Evolutionary conservation across 1,140 invertebrate genomes (phyloP), one percentile per base, ranked within the genome.

Genomic region (Bombus pyrosoma): DNA sequence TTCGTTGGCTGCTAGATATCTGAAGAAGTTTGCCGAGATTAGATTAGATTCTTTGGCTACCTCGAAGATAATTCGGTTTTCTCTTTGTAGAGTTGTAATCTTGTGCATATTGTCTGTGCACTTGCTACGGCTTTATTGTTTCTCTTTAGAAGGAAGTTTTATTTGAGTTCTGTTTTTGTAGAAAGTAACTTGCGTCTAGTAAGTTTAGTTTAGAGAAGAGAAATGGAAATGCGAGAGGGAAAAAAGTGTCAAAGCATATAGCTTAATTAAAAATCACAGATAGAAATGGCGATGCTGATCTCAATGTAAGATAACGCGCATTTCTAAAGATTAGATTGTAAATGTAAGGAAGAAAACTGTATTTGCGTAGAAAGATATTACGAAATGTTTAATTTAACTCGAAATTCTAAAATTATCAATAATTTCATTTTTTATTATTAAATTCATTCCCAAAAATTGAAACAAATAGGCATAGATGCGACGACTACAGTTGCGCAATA

Each of bases 1-100:
- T 69, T 69, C 34, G 81, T 28, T 32, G 37, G 59, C 13, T 76
- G 43, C 28, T 53, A 32, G 72, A 83, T 83, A 83, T 47, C 22
- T 13, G 28, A 74, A 77, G 57, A 83, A 68, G 64, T 25, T 68
- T 9, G 25, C 1, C 8, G 41, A 57, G 62, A 77, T 83, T 83
- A 83, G 73, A 83, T 83, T 83, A 68, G 43, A 3, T 12, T 41
- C 5, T 41, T 41, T n/a, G n/a, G 18, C 0, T 25, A 66, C 10
- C 25, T 57, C 10, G 10, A 32, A 13, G 69, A 34, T 66, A 64
- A 82, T 47, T 69, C 13, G 8, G 0, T 73, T 59, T 32, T 22
- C 25, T 68, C 8, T 28, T 12, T 9, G 10, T 15, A 3, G 0
- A 28, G 43, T n/a, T 13, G 13, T 12, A 69, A 28, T 39, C 47